Conservation (phyloP, 2,113 vertebrate species). For the Panurus biarmicus region DNA sequence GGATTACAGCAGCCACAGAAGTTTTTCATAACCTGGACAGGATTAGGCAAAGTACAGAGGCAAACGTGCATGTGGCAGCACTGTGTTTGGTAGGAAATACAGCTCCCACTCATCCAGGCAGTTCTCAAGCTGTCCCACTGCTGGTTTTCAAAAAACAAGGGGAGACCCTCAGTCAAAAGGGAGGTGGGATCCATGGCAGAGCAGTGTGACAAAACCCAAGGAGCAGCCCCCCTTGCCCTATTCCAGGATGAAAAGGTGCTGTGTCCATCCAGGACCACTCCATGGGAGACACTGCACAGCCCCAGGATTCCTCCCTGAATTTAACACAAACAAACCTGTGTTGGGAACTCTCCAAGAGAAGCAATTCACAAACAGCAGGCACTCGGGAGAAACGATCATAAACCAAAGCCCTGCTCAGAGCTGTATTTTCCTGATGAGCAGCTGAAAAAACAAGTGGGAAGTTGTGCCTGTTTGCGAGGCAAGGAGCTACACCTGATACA, state of each 20-base stretch:
- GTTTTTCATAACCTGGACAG: neutral
- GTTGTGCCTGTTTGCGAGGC: neutral
- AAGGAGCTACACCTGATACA: neutral
- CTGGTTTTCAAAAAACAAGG: neutral
- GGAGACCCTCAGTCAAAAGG: neutral
- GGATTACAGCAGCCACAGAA: neutral
- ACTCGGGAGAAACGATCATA: neutral
- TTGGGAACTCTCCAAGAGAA: neutral
- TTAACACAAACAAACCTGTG: neutral
- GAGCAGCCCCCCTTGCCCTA: accelerated
- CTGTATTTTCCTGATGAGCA: neutral
- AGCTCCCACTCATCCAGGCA: neutral
- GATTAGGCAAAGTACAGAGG: neutral
- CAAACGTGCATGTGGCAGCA: neutral
- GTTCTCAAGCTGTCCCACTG: neutral
- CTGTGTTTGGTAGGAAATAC: neutral
- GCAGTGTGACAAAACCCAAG: neutral
- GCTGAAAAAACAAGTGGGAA: neutral
- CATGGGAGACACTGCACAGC: neutral
- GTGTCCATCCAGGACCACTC: neutral
- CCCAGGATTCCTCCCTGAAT: neutral
- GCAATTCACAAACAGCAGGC: neutral
- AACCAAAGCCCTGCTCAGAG: neutral
- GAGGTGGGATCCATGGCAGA: neutral
- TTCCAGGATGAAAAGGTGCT: accelerated